phyloP scores from a whole-genome alignment of 2,888 invertebrate genomes.

The Melolontha melolontha region DNA sequence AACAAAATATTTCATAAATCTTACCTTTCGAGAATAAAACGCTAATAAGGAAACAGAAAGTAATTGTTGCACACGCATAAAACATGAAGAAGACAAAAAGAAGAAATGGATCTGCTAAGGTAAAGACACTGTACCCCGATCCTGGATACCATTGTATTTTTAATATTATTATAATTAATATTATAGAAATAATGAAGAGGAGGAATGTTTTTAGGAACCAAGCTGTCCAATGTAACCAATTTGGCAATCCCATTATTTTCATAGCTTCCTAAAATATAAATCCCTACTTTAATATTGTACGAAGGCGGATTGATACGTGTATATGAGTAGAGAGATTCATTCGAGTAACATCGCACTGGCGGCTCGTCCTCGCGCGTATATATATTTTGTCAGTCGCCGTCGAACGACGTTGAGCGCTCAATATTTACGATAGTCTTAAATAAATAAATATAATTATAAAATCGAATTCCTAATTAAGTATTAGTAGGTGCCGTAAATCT shows the following conservation, averaged over 20 bases:
- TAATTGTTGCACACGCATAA: conserved; percentile 78
- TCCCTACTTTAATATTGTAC: background rate
- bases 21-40: conserved; percentile 84
- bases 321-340: too few relatives aligned
- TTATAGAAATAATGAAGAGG: conserved; percentile 72
- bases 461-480: too few relatives aligned
- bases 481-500: too few relatives aligned
- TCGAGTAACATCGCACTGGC: too few relatives aligned
- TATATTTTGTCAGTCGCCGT: too few relatives aligned
- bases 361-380: too few relatives aligned
- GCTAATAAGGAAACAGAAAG: conserved; percentile 84
- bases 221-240: conserved; percentile 87
- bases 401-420: too few relatives aligned
- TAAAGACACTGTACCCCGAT: conserved; percentile 73
- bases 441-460: too few relatives aligned
- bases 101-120: conserved; percentile 74
- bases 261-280: conserved; percentile 78
- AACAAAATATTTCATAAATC: conserved; percentile 27
- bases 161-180: conserved; percentile 69
- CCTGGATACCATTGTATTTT: conserved; percentile 62
- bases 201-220: conserved; percentile 84
- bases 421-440: too few relatives aligned
- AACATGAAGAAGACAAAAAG: conserved; percentile 78
- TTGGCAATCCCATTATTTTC: conserved; percentile 90
- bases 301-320: background rate